Base-by-base conservation (phyloP, 2,797 vertebrate genomes). In the Falco columbarius region DNA sequence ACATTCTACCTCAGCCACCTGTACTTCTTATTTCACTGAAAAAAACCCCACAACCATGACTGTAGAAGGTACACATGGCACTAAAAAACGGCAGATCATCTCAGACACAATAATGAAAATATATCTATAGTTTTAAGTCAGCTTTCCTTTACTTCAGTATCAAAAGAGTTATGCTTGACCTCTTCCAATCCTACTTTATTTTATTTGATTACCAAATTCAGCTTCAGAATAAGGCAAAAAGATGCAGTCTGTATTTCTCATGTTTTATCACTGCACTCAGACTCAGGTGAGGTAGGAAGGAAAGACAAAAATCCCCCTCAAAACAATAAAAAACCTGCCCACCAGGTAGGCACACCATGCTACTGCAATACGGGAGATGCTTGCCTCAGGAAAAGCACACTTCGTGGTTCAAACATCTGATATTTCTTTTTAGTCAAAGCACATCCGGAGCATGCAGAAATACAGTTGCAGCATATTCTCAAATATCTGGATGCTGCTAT, bases 401-500 rank as follows among this genome's bases (percentile, higher is more conserved):
- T 44, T 36, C 0, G 0, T 58, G 27, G 81, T 81, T 74, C 92
- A 68, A 90, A 91, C 29, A 71, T 92, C 73, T 95, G 92, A 74
- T 79, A 27, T 56, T 92, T 91, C 71, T 81, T 92, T 82, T 79
- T 24, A 81, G 32, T 58, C 68, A 91, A 84, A 89, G 81, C 14
- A 94, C 29, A 89, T 68, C 61, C 34, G 4, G 22, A 85, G 38
- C 61, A 52, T 1, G 2, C 79, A 95, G 93, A 96, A 93, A 92
- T 77, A 95, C 81, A 92, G 88, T 66, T 91, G 89, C 34, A 62
- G 84, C 72, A 66, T 95, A 89, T 88, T 95, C 86, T 93, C 79
- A 94, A 94, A 82, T 91, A 95, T 97, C 92, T 94, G 90, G 86
- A 90, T 65, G 74, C 86, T 91, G 86, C 95, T 63, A 89, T 77